These are phyloP conservation scores for Paguma larvata DNA, from an alignment of 2,797 vertebrate species.

Conservation along the genomic window DNA sequence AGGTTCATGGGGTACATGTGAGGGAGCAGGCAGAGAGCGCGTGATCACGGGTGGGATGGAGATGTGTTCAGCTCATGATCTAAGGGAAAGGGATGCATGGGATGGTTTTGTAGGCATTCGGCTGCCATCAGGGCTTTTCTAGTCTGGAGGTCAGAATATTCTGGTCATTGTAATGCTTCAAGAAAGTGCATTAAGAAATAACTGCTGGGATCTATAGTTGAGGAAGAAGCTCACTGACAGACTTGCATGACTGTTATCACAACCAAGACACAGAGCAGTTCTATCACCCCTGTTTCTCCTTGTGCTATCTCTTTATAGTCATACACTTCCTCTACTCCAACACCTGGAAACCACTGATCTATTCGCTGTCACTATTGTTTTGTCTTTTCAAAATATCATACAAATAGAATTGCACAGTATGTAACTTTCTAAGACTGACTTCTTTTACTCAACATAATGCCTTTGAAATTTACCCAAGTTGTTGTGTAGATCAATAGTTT, in stretches of 20 bases:
- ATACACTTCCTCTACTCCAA: not conserved
- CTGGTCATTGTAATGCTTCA: not conserved
- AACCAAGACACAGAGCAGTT: not conserved
- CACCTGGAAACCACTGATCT: not conserved
- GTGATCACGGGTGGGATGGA: not conserved
- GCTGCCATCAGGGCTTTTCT: not conserved
- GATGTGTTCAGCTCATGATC: not conserved
- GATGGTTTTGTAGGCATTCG: not conserved
- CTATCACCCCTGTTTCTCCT: not conserved
- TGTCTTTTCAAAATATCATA: not conserved
- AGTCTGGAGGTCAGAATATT: not conserved
- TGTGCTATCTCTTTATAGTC: not conserved
- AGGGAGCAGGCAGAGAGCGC: not conserved
- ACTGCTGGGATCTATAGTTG: not conserved
- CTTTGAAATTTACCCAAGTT: not conserved
- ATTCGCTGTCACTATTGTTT: not conserved
- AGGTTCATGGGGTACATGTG: not conserved
- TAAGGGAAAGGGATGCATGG: not conserved
- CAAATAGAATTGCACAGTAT: not conserved
- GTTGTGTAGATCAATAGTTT: not conserved
- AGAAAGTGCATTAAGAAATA: not conserved
- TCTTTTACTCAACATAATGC: not conserved
- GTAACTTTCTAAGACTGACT: not conserved
- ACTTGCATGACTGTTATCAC: not conserved
- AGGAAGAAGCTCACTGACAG: not conserved